These are phyloP conservation scores for Baronia brevicornis DNA, from an alignment of 2,888 invertebrate genomes.

Conservation along the genomic window DNA sequence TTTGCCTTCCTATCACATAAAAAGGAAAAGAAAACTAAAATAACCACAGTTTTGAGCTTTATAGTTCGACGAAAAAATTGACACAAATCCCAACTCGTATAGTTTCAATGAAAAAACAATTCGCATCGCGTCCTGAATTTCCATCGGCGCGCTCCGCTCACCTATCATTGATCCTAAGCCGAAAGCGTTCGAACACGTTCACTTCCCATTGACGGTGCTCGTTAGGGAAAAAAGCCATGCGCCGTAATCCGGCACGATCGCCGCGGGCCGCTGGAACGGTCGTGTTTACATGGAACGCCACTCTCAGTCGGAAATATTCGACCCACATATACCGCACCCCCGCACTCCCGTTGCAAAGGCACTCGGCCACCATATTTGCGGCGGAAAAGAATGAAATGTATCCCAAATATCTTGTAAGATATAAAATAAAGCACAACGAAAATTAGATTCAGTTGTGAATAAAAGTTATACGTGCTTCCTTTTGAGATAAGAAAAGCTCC, in stretches of 20 bases:
- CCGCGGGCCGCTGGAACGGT: conserved; percentile 27
- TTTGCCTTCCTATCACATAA: too few relatives aligned
- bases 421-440: too few relatives aligned
- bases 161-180: conserved; percentile 24
- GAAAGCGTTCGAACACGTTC: conserved; percentile 22
- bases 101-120: conserved; percentile 10
- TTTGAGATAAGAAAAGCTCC: too few relatives aligned
- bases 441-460: too few relatives aligned
- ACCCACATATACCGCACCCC: conserved; percentile 6
- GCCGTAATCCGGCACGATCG: conserved; percentile 29
- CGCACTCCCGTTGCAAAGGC: conserved; percentile 9
- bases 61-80: background rate
- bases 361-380: too few relatives aligned
- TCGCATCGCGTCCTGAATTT: conserved; percentile 5
- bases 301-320: conserved; percentile 23
- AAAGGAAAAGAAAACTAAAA: too few relatives aligned
- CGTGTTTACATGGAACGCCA: conserved; percentile 39
- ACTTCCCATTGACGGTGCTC: conserved; percentile 20
- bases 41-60: too few relatives aligned
- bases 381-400: too few relatives aligned
- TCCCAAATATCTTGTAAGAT: too few relatives aligned
- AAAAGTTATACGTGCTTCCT: too few relatives aligned
- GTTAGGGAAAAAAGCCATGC: conserved; percentile 20
- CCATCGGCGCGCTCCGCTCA: conserved; percentile 8
- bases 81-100: conserved; percentile 1